Conservation (phyloP, 2,888 invertebrate species). For the Lycocerus yunnanus region DNA sequence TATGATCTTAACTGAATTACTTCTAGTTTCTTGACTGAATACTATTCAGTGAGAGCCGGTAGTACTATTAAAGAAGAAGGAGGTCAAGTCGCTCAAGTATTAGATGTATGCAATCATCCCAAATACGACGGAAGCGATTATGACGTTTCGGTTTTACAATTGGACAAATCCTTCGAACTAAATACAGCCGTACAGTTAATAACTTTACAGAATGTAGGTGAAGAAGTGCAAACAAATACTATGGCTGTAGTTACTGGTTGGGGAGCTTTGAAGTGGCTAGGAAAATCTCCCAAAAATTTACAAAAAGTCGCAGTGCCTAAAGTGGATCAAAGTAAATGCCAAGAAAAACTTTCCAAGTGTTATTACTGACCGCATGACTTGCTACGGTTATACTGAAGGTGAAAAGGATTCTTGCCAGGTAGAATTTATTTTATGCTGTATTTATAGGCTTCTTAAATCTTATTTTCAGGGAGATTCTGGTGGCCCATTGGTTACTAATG, state of each 20-base stretch:
- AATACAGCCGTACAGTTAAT: background rate
- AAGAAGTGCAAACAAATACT: background rate
- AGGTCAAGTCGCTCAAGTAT: background rate
- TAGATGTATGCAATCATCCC: background rate
- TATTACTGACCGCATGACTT: background rate
- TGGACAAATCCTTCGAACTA: background rate
- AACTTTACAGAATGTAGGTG: background rate
- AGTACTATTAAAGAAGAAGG: background rate
- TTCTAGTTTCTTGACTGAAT: background rate
- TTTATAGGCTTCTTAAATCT: background rate
- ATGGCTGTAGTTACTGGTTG: too few relatives aligned
- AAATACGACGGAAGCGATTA: background rate
- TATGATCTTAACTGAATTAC: background rate
- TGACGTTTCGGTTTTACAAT: background rate
- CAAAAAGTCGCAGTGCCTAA: slow-evolving; percentile 2
- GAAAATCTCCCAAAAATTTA: background rate
- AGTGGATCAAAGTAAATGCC: background rate
- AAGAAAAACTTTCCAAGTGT: background rate
- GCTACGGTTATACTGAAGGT: background rate
- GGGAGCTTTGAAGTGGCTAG: background rate
- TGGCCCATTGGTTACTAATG: background rate
- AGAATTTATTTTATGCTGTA: background rate
- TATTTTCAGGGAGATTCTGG: slow-evolving; percentile 11
- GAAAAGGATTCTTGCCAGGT: slow-evolving; percentile 17
- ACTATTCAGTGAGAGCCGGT: background rate